Evolutionary conservation across 2,888 invertebrate genomes (phyloP).

Genomic region (Nomada lathburiana): DNA sequence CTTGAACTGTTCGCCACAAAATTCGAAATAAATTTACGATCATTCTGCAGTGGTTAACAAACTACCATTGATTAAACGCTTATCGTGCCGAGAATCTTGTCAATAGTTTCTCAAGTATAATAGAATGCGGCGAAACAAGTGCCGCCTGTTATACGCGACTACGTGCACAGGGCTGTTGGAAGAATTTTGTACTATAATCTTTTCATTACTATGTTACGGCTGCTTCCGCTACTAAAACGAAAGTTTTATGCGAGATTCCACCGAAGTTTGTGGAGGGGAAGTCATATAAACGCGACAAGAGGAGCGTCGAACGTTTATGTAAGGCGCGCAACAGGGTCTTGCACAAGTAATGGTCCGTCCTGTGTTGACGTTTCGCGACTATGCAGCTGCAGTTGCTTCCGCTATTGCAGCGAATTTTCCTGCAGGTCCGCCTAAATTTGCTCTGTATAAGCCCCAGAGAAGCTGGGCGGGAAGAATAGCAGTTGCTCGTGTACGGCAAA

Average conservation of each 20-base stretch:
- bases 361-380: not conserved
- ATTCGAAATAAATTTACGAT: too few species aligned
- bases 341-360: not conserved
- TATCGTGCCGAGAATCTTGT: too few species aligned
- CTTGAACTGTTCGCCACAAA: too few species aligned
- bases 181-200: constrained; percentile 3
- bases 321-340: not conserved
- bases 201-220: constrained; percentile 22
- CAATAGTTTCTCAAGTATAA: not conserved
- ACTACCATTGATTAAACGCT: too few species aligned
- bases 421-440: not conserved
- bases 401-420: not conserved
- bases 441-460: too few species aligned
- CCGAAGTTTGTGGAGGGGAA: constrained; percentile 7
- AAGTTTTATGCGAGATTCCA: constrained; percentile 8
- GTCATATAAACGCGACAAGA: constrained; percentile 20
- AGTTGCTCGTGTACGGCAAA: not conserved
- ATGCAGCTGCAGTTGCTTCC: not conserved
- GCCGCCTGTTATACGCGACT: not conserved
- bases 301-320: not conserved
- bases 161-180: not conserved
- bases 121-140: not conserved
- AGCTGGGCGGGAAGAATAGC: not conserved
- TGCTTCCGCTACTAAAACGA: constrained; percentile 26
- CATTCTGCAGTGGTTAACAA: too few species aligned